Evolutionary conservation across 2,797 vertebrate genomes (phyloP).

Genomic region (Danio kyathit): DNA sequence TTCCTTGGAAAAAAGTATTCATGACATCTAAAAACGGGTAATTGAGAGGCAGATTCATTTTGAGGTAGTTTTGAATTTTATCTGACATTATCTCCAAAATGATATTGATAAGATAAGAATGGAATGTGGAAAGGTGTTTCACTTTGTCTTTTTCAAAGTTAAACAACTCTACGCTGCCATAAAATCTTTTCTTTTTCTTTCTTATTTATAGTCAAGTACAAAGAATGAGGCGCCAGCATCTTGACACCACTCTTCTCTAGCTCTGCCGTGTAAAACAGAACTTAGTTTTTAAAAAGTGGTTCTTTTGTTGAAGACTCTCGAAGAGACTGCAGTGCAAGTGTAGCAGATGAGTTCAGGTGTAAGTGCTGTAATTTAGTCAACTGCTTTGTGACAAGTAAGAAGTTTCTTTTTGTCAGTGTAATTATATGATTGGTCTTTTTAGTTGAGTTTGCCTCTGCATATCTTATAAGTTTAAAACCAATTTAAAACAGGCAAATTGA

Average conservation of each 20-base stretch:
- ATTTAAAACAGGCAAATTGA: no score
- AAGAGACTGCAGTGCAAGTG: neutral
- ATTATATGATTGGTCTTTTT: neutral
- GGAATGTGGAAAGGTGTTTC: neutral
- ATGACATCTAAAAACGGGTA: no score
- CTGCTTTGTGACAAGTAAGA: constrained; percentile 4
- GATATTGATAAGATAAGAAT: no score
- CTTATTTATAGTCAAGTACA: constrained; percentile 13
- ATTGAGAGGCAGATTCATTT: no score
- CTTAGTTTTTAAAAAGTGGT: neutral
- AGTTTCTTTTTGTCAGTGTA: constrained; percentile 10
- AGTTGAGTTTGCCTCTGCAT: neutral
- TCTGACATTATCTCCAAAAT: no score
- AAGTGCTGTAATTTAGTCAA: constrained; percentile 35
- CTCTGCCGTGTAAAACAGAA: constrained; percentile 1
- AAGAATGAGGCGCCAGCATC: constrained; percentile 10
- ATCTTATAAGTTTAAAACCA: no score
- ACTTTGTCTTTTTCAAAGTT: neutral
- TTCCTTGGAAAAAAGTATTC: no score
- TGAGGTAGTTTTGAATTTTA: no score
- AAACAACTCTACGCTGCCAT: neutral
- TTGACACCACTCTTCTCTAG: constrained; percentile 18
- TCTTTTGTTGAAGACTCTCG: constrained; percentile 14
- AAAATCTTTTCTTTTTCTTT: constrained; percentile 1
- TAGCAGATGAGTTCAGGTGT: constrained; percentile 9